Percentiles rank a stretch among this genome's conserved stretches.
These are phyloP conservation scores for Dicyrtoma fusca DNA, from an alignment of 2,888 invertebrate genomes.

Conservation along the genomic window DNA sequence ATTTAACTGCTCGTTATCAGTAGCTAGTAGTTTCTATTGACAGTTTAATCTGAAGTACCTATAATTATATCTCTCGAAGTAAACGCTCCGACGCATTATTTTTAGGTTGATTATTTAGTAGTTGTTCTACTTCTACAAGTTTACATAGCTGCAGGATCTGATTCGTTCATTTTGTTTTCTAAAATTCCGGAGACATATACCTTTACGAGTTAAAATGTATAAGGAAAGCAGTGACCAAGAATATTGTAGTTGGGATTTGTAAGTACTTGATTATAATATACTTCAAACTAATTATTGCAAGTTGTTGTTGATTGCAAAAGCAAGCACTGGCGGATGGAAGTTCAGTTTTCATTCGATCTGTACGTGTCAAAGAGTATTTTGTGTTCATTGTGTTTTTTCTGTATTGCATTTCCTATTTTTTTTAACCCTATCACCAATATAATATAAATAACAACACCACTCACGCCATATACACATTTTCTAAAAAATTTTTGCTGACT, in stretches of 20 bases:
- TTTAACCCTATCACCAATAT: too few relatives aligned
- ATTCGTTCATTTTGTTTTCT: background rate
- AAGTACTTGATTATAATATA: conserved; percentile 7
- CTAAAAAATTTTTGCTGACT: too few relatives aligned
- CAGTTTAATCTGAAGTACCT: too few relatives aligned
- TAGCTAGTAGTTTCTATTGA: too few relatives aligned
- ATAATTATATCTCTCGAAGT: background rate
- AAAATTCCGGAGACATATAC: background rate
- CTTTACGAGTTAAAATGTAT: conserved; percentile 5
- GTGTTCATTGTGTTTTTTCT: background rate
- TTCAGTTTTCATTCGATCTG: background rate
- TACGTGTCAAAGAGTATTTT: background rate
- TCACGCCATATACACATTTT: too few relatives aligned
- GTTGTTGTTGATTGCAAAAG: background rate
- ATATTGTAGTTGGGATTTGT: conserved; percentile 28
- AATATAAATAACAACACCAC: too few relatives aligned
- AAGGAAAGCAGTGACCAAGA: conserved; percentile 20
- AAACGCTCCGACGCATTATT: background rate
- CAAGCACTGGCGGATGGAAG: conserved; percentile 23
- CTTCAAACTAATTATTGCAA: too few relatives aligned
- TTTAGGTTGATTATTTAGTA: too few relatives aligned
- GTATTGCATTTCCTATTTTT: background rate
- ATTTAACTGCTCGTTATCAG: too few relatives aligned
- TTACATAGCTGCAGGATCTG: background rate
- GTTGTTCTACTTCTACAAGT: conserved; percentile 1